Evolutionary conservation across 2,113 vertebrate genomes (phyloP), one percentile per base, ranked within the genome.

Genomic region (Catagonus wagneri): DNA sequence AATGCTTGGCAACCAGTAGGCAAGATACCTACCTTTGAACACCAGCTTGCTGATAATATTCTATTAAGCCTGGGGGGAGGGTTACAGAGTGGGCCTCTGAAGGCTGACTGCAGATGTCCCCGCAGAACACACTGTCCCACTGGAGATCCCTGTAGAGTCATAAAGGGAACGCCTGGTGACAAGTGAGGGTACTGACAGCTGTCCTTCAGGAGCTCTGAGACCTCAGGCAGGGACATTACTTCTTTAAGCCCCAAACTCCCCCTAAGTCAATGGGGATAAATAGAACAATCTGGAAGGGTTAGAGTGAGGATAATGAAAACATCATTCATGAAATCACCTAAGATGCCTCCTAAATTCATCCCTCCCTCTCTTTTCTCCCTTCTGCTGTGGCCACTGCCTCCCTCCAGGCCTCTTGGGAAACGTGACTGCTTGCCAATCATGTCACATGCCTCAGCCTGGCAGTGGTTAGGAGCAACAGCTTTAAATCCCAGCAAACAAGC

Each of bases 321-420:
- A 69, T 25, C 78, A 72, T 8, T 20, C 85, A 83, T 39, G 79
- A 95, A 80, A 76, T 90, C 90, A 84, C 71, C 58, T 23, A 60
- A 85, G 74, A 68, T 66, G 50, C 27, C 9, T 79, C 29, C 56
- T 65, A 75, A 79, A 50, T 68, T 32, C 25, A 39, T 9, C 39
- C 7, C 7, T 50, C 52, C 19, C 50, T 86, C 61, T 80, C 44
- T 92, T 56, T 54, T 81, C 75, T 29, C 12, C 23, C 89, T 78
- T 68, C 44, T 74, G 69, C n/a, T 56, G n/a, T 15, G 44, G 22
- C 27, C 84, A 83, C 52, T 16, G 71, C 65, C 36, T 56, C 54
- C 52, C 2, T 29, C 76, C 79, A 39, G 50, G 29, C 36, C 36
- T 66, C 69, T 75, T 15, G 10, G 29, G 60, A 89, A 75, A 34